A percentile compares a stretch with the other conserved stretches of the same genome.
Conservation (phyloP, 2,113 vertebrate species). For the Nannobrachium achirus region DNA sequence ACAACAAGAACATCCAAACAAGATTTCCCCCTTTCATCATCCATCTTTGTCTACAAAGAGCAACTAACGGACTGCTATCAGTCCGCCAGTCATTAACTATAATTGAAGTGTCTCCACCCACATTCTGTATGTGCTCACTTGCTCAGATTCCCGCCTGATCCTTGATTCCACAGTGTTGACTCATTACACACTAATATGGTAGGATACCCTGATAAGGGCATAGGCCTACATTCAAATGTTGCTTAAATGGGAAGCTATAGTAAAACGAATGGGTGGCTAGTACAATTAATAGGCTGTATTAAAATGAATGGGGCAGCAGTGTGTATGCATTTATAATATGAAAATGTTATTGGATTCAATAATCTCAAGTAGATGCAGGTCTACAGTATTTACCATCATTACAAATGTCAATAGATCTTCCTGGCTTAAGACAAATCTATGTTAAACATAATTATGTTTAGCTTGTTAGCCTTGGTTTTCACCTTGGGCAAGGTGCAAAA, state of each 20-base stretch:
- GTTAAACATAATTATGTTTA: no score
- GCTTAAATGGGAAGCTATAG: background rate
- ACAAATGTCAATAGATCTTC: background rate
- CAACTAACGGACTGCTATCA: conserved; percentile 4
- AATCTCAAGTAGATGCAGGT: no score
- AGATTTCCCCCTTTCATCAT: conserved; percentile 4
- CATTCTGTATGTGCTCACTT: no score
- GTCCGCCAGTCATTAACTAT: background rate
- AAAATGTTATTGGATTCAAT: no score
- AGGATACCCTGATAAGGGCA: conserved; percentile 36
- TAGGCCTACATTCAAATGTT: background rate
- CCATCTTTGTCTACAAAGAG: background rate
- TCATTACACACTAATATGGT: conserved; percentile 26
- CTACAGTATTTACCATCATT: no score
- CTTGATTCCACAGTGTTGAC: conserved; percentile 46
- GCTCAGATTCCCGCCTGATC: background rate
- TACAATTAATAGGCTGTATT: no score
- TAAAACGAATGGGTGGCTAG: background rate
- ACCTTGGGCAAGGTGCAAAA: no score
- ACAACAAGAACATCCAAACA: conserved; percentile 13
- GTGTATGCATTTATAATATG: no score
- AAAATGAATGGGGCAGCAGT: no score
- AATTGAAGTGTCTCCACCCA: background rate
- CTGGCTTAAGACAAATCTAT: background rate
- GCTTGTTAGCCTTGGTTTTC: no score